Base-by-base conservation (phyloP, 1,140 invertebrate genomes). In the Pogonognathellus flavescens region DNA sequence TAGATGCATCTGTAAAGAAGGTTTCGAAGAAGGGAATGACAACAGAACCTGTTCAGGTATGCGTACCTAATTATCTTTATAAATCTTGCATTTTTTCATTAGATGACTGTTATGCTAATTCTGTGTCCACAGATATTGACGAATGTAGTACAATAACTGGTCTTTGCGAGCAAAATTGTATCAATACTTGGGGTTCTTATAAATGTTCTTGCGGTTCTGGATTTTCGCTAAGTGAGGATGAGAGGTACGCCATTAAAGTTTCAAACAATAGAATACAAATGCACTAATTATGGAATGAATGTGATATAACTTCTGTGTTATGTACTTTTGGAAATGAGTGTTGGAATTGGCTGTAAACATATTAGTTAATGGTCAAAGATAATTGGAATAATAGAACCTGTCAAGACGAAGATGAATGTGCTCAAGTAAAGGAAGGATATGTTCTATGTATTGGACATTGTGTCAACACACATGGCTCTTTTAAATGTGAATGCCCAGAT, bases 341-440 rank as follows among this genome's bases (percentile, higher is more conserved):
- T 3, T 41, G 31, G 31, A 41, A 41, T 3, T 41, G 31, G 31
- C 6, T 41, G 31, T 41, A 3, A 41, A 41, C 31, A 41, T 1
- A 41, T 41, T 41, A 41, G 6, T 41, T 41, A 41, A 41, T 41
- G 31, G 6, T 41, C 2, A 41, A 41, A 41, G 31, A 41, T 41
- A 41, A 41, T 41, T 41, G 31, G 31, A 41, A 41, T 52, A 55
- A 49, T 84, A 94, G 94, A 86, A 94, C 95, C 0, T 97, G 95
- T 90, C 91, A 92, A 86, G 97, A 98, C 90, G 93, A 98, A 50
- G 94, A 99, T 90, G 97, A 99, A 90, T 99, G 97, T 89, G 92
- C 92, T 82, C 92, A 94, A 87, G 94, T 93, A 50, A 93, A 94
- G 87, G 92, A 93, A 6, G 92, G 93, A 80, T 93, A 93, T 80